A percentile compares a stretch with the other conserved stretches of the same genome.
Conservation (phyloP, 1,140 invertebrate species). For the Campoletis sonorensis region DNA sequence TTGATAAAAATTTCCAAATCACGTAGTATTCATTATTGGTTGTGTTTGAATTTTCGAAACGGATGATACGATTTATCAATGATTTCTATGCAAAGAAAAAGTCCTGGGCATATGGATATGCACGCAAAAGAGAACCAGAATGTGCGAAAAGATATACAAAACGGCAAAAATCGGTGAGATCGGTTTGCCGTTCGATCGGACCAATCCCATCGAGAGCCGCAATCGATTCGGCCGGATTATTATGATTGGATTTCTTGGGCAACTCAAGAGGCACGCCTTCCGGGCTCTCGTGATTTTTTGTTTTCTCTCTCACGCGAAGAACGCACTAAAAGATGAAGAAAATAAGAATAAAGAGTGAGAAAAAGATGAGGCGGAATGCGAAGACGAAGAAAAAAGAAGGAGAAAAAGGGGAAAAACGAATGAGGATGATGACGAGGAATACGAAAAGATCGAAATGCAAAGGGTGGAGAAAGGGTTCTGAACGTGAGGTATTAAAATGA, state of each 20-base stretch:
- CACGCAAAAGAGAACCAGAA: too few relatives aligned
- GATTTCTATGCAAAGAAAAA: too few relatives aligned
- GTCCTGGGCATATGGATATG: too few relatives aligned
- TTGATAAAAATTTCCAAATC: too few relatives aligned
- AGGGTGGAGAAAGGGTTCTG: neutral
- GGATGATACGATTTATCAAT: too few relatives aligned
- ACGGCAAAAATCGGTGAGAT: too few relatives aligned
- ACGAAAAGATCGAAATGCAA: conserved; percentile 6
- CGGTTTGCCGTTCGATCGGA: conserved; percentile 57
- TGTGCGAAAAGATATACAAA: too few relatives aligned
- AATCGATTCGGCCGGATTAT: conserved; percentile 75
- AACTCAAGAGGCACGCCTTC: conserved; percentile 44
- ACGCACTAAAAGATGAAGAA: conserved; percentile 17
- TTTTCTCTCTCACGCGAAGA: conserved; percentile 11
- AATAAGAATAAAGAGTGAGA: conserved; percentile 14
- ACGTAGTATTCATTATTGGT: too few relatives aligned
- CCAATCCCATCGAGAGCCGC: conserved; percentile 74
- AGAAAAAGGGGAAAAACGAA: neutral
- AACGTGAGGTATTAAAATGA: conserved; percentile 5
- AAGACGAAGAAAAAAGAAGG: neutral
- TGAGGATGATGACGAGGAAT: conserved; percentile 40
- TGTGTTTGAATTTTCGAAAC: too few relatives aligned
- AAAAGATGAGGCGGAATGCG: conserved; percentile 42
- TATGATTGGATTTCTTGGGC: conserved; percentile 73
- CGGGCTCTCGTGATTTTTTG: conserved; percentile 35